Percentiles rank a stretch among this genome's conserved stretches.
These are phyloP conservation scores for Hiodon tergisus DNA, from an alignment of 2,113 vertebrate genomes.

Conservation along the genomic window DNA sequence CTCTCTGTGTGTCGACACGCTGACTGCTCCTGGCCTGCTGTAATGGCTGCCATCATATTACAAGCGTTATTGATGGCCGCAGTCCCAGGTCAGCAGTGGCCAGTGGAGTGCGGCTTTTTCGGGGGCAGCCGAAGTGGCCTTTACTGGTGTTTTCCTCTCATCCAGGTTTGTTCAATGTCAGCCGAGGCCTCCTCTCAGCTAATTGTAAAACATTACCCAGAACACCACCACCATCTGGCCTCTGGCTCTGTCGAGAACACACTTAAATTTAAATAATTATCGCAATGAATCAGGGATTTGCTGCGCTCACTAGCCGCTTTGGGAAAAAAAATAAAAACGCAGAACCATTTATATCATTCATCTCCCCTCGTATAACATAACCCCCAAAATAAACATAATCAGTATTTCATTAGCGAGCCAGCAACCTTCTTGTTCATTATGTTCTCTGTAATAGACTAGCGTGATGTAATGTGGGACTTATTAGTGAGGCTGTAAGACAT, in stretches of 20 bases:
- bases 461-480: slow-evolving; percentile 3
- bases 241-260: slow-evolving; percentile 15
- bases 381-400: slow-evolving; percentile 33
- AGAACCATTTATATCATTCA: slow-evolving; percentile 31
- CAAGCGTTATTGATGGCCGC: too few relatives aligned
- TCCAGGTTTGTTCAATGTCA: neutral
- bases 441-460: slow-evolving; percentile 25
- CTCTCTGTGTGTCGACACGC: too few relatives aligned
- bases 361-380: slow-evolving; percentile 23
- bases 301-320: neutral
- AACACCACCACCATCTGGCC: slow-evolving; percentile 33
- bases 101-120: too few relatives aligned
- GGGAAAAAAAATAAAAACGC: neutral
- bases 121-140: too few relatives aligned
- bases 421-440: slow-evolving; percentile 28
- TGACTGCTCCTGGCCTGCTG: too few relatives aligned
- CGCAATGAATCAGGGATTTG: slow-evolving; percentile 29
- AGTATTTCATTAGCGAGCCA: slow-evolving; percentile 41
- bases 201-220: slow-evolving; percentile 35
- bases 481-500: neutral
- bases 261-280: slow-evolving; percentile 31
- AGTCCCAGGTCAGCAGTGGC: too few relatives aligned
- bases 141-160: neutral
- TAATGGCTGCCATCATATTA: too few relatives aligned
- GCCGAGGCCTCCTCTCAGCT: slow-evolving; percentile 19